Percentiles rank a stretch among this genome's conserved stretches.
Evolutionary conservation across 2,113 vertebrate species (phyloP).

Genomic region (Galbula dea): DNA sequence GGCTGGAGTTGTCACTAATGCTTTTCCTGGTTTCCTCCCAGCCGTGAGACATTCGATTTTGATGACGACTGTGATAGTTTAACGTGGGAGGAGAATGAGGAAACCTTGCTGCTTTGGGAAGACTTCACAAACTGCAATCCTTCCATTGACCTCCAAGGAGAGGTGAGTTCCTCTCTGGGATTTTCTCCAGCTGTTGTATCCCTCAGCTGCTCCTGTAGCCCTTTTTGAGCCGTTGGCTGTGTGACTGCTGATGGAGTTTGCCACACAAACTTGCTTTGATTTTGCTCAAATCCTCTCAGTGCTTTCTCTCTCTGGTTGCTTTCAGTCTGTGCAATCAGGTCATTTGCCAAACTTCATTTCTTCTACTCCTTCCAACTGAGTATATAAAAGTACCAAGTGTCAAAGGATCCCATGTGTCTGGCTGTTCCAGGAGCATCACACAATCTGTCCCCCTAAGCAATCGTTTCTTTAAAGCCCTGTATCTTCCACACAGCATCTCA

Average conservation of each 20-base stretch:
- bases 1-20: neutral
- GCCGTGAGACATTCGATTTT: constrained; percentile 93
- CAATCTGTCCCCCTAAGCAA: neutral
- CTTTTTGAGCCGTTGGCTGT: neutral
- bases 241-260: neutral
- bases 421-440: neutral
- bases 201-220: neutral
- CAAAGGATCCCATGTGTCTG: neutral
- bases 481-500: neutral
- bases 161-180: constrained; percentile 32
- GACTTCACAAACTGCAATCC: constrained; percentile 96
- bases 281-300: neutral
- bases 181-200: neutral
- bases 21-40: constrained; percentile 67
- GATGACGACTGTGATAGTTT: constrained; percentile 96
- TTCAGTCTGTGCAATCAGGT: neutral
- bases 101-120: constrained; percentile 94
- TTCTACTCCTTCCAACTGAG: neutral
- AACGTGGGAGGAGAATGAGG: constrained; percentile 97
- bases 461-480: neutral
- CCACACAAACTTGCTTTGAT: neutral
- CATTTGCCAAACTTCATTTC: neutral
- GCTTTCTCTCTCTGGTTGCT: neutral
- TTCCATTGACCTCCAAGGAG: constrained; percentile 72
- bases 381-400: neutral